A percentile compares a stretch with the other conserved stretches of the same genome.
Conservation (phyloP, 2,888 invertebrate genomes). For the Cecidostiba fungosa region DNA sequence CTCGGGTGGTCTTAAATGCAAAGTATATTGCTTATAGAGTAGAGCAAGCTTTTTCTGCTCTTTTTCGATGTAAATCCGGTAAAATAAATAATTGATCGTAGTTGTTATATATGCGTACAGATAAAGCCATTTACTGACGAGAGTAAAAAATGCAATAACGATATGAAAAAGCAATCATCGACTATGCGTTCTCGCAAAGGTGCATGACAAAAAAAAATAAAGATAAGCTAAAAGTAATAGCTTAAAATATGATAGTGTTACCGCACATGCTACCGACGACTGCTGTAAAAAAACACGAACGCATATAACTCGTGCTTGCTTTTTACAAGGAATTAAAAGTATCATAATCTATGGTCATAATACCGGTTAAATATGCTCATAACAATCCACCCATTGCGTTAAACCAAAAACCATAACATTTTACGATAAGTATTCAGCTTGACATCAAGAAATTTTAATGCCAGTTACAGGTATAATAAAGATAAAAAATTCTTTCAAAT, state of each 20-base stretch:
- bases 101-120: too few species aligned
- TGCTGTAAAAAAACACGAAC: not conserved
- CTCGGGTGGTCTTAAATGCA: too few species aligned
- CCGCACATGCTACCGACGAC: not conserved
- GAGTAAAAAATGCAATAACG: too few species aligned
- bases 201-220: too few species aligned
- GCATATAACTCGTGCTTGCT: not conserved
- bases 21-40: too few species aligned
- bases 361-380: slow-evolving; percentile 4
- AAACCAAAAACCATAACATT: not conserved
- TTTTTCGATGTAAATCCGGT: too few species aligned
- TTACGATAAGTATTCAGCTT: not conserved
- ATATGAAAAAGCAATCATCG: too few species aligned
- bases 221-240: not conserved
- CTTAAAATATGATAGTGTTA: not conserved
- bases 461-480: not conserved
- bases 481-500: not conserved
- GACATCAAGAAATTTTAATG: not conserved
- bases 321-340: slow-evolving; percentile 10
- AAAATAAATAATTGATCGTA: too few species aligned
- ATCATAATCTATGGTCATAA: not conserved
- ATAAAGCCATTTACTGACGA: too few species aligned
- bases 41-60: too few species aligned
- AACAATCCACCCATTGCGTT: not conserved
- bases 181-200: not conserved